phyloP scores from a whole-genome alignment of 1,140 invertebrate genomes.

The Drosophila navojoa region DNA sequence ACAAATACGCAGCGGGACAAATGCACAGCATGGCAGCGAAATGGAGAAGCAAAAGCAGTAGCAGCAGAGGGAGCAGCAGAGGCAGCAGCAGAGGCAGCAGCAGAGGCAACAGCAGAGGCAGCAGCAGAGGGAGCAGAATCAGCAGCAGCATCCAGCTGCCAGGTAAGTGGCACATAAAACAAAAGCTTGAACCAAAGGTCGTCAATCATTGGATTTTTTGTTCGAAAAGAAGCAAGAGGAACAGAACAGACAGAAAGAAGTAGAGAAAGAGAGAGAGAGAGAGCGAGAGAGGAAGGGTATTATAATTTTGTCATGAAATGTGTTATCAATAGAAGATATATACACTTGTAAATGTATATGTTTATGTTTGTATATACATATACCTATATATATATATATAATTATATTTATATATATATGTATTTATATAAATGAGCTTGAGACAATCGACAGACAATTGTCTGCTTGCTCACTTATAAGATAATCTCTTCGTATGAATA shows the following conservation, averaged over 20 bases:
- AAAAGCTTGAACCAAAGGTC: constrained; percentile 35
- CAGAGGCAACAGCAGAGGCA: background rate
- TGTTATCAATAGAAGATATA: background rate
- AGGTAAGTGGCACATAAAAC: constrained; percentile 56
- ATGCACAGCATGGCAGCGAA: constrained; percentile 65
- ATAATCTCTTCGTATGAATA: too few species aligned
- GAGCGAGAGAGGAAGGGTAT: background rate
- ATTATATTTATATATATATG: background rate
- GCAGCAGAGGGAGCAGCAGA: constrained; percentile 16
- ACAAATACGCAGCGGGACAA: constrained; percentile 35
- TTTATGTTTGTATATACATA: too few species aligned
- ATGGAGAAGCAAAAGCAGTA: constrained; percentile 16
- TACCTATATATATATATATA: background rate
- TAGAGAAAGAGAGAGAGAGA: too few species aligned
- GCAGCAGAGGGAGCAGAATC: background rate
- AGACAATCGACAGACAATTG: too few species aligned
- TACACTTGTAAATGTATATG: too few species aligned
- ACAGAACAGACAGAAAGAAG: too few species aligned
- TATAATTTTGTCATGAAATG: background rate
- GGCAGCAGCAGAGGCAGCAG: constrained; percentile 7
- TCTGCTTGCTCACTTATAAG: too few species aligned
- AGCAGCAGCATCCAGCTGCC: constrained; percentile 41
- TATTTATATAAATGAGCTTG: too few species aligned
- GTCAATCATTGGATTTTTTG: constrained; percentile 35
- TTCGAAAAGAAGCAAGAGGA: background rate